Base-by-base conservation (phyloP, 64 coral and sea anemone genomes). In the Astreopora myriophthalma region DNA sequence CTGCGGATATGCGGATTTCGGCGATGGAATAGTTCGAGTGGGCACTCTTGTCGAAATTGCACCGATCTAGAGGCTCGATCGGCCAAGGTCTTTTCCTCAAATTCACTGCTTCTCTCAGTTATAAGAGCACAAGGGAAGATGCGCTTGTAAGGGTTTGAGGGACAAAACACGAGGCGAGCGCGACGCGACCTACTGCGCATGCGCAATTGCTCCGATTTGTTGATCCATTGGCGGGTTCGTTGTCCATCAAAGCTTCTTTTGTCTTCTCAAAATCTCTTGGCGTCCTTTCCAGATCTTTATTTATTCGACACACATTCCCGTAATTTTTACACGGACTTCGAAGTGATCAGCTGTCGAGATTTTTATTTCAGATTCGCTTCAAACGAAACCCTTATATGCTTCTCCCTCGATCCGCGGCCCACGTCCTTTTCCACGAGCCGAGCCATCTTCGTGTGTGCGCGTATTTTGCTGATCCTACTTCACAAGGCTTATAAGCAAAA, bases 131-230 rank as follows among this genome's bases (percentile, higher is more conserved):
- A 70, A 48, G 75, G 85, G 89, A 91, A 92, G 76, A 92, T 76
- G 89, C 77, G 92, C 87, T 87, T 90, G 89, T 89, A 68, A 55
- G 88, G 84, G 79, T n/a, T n/a, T n/a, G n/a, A n/a, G n/a, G n/a
- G n/a, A 79, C 60, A 92, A 81, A 79, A 79, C 89, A 64, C 79
- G 60, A 55, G 51, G 79, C 79, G 23, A 66, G 63, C 65, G 73
- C 38, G 46, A 89, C 86, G 86, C 86, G 51, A 85, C 32, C 77
- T 24, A 94, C 11, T 94, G 86, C 86, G 79, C 79, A 32, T 84
- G 73, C 74, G 73, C 38, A 46, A 84, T 76, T 17, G 7, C 3
- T 24, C 3, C 19, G n/a, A 75, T 40, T 36, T 36, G 31, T 16
- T 64, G 52, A 22, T 22, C 79, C 25, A 48, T 78, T 48, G 75